Evolutionary conservation across 2,888 invertebrate genomes (phyloP), one percentile per base, ranked within the genome.

Genomic region (Spilarctia lutea): DNA sequence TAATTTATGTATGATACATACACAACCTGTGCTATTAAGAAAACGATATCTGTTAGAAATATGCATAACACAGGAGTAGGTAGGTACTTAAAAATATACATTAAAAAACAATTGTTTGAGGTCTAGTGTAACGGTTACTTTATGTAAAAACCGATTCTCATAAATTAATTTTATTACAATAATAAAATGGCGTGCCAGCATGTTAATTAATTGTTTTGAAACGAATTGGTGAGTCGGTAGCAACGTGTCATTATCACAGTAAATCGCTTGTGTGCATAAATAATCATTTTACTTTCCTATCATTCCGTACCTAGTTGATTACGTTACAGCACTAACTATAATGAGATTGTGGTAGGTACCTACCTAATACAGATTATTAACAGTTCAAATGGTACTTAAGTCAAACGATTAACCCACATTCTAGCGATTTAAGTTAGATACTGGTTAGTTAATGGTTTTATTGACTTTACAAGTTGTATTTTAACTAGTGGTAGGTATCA

Each of bases 131-230:
- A 48, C 27, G 56, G 45, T 35, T 39, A 39, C 39, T 11, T 39
- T 39, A 63, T 63, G 63, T 48, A 65, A 48, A 27, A 60, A 56
- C n/a, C 10, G 18, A 68, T 65, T 27, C 48, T 56, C 45, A 80
- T 81, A 77, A 81, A 68, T 81, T 77, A 78, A 81, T 77, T 79
- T 86, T 88, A 81, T 83, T 76, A 81, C 66, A 70, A 77, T 80
- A 77, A 71, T 13, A 80, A 78, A 78, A 83, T 90, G 83, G 90
- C 89, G 87, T 89, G 90, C 86, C 82, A 78, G 80, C 76, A 75
- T 82, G 86, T 79, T 89, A 89, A n/a, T 35, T 35, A 35, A 89
- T 91, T 89, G 89, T 87, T 89, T 91, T 91, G 85, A 83, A 90
- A 87, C 87, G 86, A 90, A 90, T 80, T 77, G 82, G 81, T 85